Conservation (phyloP, 1,140 invertebrate genomes). For the Drosophila santomea region DNA sequence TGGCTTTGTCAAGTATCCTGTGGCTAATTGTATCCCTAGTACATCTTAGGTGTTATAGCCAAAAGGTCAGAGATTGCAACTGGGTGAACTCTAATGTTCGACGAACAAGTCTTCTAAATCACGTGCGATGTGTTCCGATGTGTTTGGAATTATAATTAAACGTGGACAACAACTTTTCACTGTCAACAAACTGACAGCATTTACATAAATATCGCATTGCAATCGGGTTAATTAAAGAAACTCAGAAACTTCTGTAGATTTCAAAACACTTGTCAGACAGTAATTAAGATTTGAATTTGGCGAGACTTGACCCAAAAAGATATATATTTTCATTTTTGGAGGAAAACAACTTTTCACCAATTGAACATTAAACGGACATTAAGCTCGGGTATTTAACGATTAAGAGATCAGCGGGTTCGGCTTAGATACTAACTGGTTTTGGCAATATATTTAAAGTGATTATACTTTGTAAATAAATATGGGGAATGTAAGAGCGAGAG, state of each 20-base stretch:
- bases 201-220: constrained; percentile 28
- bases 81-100: no score
- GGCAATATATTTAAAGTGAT: neutral
- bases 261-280: constrained; percentile 37
- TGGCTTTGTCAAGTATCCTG: neutral
- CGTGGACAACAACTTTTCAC: constrained; percentile 6
- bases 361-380: constrained; percentile 17
- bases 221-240: constrained; percentile 23
- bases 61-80: no score
- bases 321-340: constrained; percentile 8
- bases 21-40: neutral
- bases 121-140: neutral
- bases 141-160: neutral
- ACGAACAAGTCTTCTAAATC: neutral
- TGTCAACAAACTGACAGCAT: constrained; percentile 12
- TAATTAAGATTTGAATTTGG: constrained; percentile 32
- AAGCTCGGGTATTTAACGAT: constrained; percentile 2
- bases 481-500: neutral
- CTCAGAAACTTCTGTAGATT: constrained; percentile 16
- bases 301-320: constrained; percentile 28
- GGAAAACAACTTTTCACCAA: constrained; percentile 32
- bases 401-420: neutral
- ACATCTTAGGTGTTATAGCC: no score
- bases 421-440: neutral
- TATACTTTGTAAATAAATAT: neutral